Percentiles rank a stretch among this genome's conserved stretches.
Conservation (phyloP, 2,797 vertebrate genomes). For the Cheracebus regulus region DNA sequence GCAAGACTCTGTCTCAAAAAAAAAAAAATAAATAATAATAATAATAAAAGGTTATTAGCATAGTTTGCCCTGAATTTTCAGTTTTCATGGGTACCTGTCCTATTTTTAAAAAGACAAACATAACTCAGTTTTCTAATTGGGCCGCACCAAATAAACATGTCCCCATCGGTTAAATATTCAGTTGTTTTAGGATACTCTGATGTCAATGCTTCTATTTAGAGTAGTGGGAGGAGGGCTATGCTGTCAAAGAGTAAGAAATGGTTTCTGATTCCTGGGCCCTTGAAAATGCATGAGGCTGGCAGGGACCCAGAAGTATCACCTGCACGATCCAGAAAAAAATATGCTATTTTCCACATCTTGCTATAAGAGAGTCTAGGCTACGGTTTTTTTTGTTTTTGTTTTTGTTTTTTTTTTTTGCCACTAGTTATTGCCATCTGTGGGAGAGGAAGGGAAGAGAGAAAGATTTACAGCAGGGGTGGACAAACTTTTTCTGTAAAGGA, state of each 20-base stretch:
- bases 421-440: not conserved
- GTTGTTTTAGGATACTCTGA: not conserved
- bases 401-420: not conserved
- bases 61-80: not conserved
- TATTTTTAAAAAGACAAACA: not conserved
- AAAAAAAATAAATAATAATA: no score
- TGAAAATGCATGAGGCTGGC: not conserved
- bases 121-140: not conserved
- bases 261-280: not conserved
- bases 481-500: not conserved
- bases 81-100: not conserved
- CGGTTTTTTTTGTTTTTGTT: not conserved
- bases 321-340: not conserved
- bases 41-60: no score
- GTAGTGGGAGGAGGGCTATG: not conserved
- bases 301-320: not conserved
- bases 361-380: not conserved
- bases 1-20: not conserved
- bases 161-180: not conserved
- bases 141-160: not conserved
- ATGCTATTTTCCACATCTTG: not conserved
- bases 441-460: constrained; percentile 27
- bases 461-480: not conserved
- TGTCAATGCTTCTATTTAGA: not conserved
- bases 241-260: not conserved